Evolutionary conservation across 2,113 vertebrate genomes (phyloP), one percentile per base, ranked within the genome.

Genomic region (Phodopus roborovskii): DNA sequence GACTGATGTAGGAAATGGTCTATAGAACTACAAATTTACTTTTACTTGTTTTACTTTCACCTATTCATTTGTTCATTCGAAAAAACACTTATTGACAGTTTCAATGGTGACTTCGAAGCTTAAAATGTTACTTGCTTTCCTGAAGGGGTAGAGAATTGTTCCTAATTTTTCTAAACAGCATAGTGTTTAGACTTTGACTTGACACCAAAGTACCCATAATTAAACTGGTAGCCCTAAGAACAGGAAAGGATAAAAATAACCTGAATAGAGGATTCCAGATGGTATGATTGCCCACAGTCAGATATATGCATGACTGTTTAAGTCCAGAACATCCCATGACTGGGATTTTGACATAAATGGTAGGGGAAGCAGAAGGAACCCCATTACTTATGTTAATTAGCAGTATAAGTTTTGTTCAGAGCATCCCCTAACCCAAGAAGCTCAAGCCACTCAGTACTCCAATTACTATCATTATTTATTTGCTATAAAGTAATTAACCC

Each of bases 51-150:
- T 71, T 13, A 77, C 53, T 50, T 58, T 87, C 75, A 84, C 70
- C 88, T 66, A 42, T 64, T 90, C 48, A 70, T 68, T 87, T 71
- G 30, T 78, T 93, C 74, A 70, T 88, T 92, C 70, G n/a, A 78
- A 68, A 45, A 81, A 79, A 45, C 24, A 79, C 39, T 66, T 86
- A 89, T 48, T 8, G 92, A 62, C 48, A 84, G 83, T 9, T 56
- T 42, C 30, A 26, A 6, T 22, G 78, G 94, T 42, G 50, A 15
- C 70, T 78, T 94, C 70, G 12, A 83, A 71, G 78, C 45, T 90
- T 89, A 62, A 82, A 89, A 75, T 81, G 8, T 5, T 48, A 70
- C 58, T 90, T 88, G 45, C 26, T 88, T 85, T 94, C 70, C 85
- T 82, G 66, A 92, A 94, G 68, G n/a, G 13, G 53, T 3, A 36